Conservation (phyloP, 1,140 invertebrate species). For the Caenorhabditis tropicalis region DNA sequence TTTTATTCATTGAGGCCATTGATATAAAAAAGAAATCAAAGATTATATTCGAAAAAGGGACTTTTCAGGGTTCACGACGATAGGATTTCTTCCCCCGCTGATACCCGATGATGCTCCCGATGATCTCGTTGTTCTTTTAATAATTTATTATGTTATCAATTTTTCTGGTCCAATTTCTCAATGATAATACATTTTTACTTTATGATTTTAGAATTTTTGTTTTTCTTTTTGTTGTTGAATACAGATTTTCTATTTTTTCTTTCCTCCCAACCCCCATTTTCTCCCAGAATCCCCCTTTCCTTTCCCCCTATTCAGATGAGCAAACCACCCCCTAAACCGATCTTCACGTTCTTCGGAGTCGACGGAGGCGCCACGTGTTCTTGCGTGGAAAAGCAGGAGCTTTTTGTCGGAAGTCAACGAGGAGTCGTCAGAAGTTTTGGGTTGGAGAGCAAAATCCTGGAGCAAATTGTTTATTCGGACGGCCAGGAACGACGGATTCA, state of each 20-base stretch:
- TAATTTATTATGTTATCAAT: too few relatives aligned
- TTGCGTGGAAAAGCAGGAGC: background rate
- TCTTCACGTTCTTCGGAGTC: constrained; percentile 11
- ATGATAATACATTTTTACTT: too few relatives aligned
- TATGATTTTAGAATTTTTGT: background rate
- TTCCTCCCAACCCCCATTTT: background rate
- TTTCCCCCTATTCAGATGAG: background rate
- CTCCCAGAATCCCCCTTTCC: background rate
- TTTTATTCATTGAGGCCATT: too few relatives aligned
- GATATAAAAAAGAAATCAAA: too few relatives aligned
- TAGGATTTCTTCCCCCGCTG: too few relatives aligned
- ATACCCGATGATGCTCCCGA: too few relatives aligned
- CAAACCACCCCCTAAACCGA: background rate
- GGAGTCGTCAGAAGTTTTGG: background rate
- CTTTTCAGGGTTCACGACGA: too few relatives aligned
- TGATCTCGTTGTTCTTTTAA: too few relatives aligned
- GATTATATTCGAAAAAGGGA: too few relatives aligned
- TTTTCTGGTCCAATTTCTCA: too few relatives aligned
- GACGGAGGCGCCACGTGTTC: constrained; percentile 33
- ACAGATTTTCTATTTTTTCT: background rate
- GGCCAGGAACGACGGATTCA: background rate
- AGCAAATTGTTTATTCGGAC: background rate
- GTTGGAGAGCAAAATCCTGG: background rate
- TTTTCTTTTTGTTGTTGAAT: background rate
- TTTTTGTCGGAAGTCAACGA: background rate